Evolutionary conservation across 2,113 vertebrate genomes (phyloP).

Genomic region (Piaya cayana): DNA sequence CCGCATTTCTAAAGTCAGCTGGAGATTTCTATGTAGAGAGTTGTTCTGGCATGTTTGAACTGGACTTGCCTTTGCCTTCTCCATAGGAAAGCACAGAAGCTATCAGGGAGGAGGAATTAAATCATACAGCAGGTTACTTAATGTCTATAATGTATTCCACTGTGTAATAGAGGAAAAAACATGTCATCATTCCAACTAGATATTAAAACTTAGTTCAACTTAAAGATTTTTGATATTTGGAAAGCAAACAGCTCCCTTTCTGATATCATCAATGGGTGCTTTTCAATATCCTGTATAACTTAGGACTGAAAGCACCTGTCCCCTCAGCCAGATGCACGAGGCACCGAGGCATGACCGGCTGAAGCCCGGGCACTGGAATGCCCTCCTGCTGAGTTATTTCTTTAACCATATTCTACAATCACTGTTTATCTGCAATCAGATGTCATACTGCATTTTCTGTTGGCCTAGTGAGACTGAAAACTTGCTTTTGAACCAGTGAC

Average conservation of each 20-base stretch:
- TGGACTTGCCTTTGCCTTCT: not conserved
- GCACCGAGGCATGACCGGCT: conserved; percentile 73
- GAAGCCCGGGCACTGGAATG: conserved; percentile 73
- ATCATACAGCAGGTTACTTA: not conserved
- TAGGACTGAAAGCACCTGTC: conserved; percentile 75
- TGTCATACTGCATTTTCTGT: not conserved
- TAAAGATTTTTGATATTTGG: not conserved
- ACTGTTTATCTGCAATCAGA: conserved; percentile 14
- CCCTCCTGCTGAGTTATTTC: conserved; percentile 71
- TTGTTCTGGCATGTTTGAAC: not conserved
- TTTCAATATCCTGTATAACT: conserved; percentile 73
- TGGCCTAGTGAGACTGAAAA: not conserved
- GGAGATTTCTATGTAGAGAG: not conserved
- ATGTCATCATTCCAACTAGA: not conserved
- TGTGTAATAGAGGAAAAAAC: not conserved
- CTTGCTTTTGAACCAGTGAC: not conserved
- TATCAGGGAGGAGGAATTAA: not conserved
- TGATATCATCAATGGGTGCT: conserved; percentile 9
- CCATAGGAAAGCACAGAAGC: not conserved
- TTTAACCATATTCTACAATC: conserved; percentile 52
- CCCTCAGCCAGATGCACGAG: conserved; percentile 66
- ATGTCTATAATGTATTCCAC: not conserved
- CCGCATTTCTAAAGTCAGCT: not conserved
- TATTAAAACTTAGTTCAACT: conserved; percentile 14
- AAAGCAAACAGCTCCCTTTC: conserved; percentile 27